Percentiles rank a stretch among this genome's conserved stretches.
Conservation (phyloP, 1,140 invertebrate species). For the Drosophila grimshawi region DNA sequence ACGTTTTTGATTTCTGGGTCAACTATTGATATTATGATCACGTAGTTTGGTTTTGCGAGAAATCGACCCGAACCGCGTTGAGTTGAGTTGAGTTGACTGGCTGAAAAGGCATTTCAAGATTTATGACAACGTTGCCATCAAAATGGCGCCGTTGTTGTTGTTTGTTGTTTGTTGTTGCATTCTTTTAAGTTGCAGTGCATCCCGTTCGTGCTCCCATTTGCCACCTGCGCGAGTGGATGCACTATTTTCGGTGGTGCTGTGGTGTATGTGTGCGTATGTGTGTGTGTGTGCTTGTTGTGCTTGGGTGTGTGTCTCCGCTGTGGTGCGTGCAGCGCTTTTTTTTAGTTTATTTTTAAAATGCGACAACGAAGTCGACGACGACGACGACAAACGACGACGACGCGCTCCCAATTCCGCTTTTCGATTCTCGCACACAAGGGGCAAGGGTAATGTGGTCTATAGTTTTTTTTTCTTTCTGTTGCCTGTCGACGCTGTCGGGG, state of each 20-base stretch:
- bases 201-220: slow-evolving; percentile 71
- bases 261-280: slow-evolving; percentile 6
- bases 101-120: slow-evolving; percentile 58
- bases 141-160: slow-evolving; percentile 46
- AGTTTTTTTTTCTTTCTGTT: slow-evolving; percentile 18
- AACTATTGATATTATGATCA: slow-evolving; percentile 80
- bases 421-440: slow-evolving; percentile 41
- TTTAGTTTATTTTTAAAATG: slow-evolving; percentile 68
- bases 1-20: slow-evolving; percentile 63
- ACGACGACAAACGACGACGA: slow-evolving; percentile 6
- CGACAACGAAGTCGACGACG: slow-evolving; percentile 45
- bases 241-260: slow-evolving; percentile 60
- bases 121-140: slow-evolving; percentile 55
- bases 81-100: slow-evolving; percentile 19
- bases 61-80: slow-evolving; percentile 51
- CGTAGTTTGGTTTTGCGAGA: slow-evolving; percentile 69
- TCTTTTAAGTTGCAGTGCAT: slow-evolving; percentile 58
- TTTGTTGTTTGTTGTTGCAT: slow-evolving; percentile 30
- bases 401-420: slow-evolving; percentile 70
- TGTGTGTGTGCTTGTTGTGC: slow-evolving; percentile 7
- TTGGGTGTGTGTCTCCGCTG: slow-evolving; percentile 16
- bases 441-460: slow-evolving; percentile 64
- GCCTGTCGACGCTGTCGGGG: slow-evolving; percentile 54
- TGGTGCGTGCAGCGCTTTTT: slow-evolving; percentile 51
- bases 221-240: slow-evolving; percentile 74